Base-by-base conservation (phyloP, 2,797 vertebrate genomes). In the Paramormyrops hopkinsi region DNA sequence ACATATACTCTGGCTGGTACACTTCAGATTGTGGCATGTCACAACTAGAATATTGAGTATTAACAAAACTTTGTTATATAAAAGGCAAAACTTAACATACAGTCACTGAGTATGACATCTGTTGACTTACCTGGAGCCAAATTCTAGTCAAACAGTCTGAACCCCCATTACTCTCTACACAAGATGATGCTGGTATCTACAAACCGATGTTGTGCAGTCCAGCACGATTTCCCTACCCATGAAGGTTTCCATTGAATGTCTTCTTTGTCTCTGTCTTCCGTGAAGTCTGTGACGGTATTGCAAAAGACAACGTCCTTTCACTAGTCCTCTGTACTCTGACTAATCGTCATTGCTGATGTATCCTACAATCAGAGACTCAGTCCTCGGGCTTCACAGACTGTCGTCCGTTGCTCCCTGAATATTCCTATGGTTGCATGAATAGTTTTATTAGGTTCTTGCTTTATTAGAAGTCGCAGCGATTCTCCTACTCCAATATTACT, bases 201-300 rank as follows among this genome's bases (percentile, higher is more conserved):
- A 96, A 92, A 99, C 98, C 98, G 54, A 99, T 99, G 93, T 99
- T 98, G 90, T 99, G 90, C 98, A 99, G 94, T 99, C 98, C 90
- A 98, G 96, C 89, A 99, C 98, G 12, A 99, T 98, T 93, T 99
- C 98, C 87, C 98, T 95, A 89, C 99, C 99, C 98, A 99, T 99
- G 90, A 99, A 96, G 88, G 99, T 98, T 92, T 99, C 98, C 98
- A 96, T 93, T 99, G 98, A 89, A 99, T 99, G 91, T 99, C 98
- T 94, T 99, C 98, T 92, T 99, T 98, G 46, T 99, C 99, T 0
- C 99, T 98, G 0, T 99, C 98, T 85, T 99, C 99, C 91, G 98
- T 98, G 0, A 98, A 99, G 95, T 99, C 98, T 19, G 99, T 98
- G 19, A 98, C 98, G 5, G 98, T 99, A 95, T 99, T 62, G 2